These are phyloP conservation scores for Gymnobelideus leadbeateri DNA, from an alignment of 2,113 vertebrate species.

Conservation along the genomic window DNA sequence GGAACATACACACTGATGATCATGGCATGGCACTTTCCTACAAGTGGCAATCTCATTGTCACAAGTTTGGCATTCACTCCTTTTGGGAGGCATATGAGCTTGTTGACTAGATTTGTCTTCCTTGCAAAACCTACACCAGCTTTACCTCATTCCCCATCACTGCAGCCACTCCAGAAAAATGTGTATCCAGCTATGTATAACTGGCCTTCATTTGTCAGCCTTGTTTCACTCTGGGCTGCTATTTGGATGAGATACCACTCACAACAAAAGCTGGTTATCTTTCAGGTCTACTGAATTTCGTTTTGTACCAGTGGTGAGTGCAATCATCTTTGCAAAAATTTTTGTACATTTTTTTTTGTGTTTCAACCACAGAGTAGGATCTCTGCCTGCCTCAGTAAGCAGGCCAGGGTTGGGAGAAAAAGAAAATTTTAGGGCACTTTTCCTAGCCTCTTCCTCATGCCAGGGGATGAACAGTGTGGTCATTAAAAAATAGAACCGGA, in stretches of 20 bases:
- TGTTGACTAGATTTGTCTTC: not conserved
- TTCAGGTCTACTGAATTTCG: not conserved
- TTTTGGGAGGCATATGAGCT: not conserved
- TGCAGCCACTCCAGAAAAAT: not conserved
- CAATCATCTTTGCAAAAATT: not conserved
- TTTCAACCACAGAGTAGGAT: not conserved
- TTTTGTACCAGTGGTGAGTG: not conserved
- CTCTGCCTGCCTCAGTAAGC: not conserved
- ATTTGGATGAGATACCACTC: not conserved
- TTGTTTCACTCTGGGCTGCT: not conserved
- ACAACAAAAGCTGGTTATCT: not conserved
- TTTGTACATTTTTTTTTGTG: not conserved
- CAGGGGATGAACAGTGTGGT: not conserved
- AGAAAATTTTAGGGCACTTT: not conserved
- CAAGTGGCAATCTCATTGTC: not conserved
- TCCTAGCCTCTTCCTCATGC: not conserved
- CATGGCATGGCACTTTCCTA: not conserved
- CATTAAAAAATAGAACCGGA: not conserved
- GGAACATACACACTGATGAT: not conserved
- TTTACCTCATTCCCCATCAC: not conserved
- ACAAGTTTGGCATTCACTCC: not conserved
- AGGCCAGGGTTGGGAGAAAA: no score
- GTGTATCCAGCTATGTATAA: not conserved
- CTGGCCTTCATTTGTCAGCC: not conserved
- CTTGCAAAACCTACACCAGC: not conserved